phyloP scores from a whole-genome alignment of 2,888 invertebrate species.

The Arge pagana region DNA sequence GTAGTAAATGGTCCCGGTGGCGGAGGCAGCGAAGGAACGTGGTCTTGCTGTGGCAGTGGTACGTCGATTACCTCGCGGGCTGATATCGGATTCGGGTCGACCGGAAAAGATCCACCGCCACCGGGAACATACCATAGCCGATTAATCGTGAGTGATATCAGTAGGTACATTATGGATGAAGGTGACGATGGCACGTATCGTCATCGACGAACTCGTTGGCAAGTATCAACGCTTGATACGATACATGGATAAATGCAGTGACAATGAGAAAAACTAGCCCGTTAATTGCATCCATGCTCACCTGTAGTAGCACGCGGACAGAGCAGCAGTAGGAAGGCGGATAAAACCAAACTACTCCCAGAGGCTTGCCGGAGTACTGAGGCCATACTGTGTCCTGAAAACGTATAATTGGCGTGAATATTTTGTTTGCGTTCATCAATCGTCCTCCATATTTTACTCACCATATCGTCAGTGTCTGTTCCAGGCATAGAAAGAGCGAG shows the following conservation, averaged over 20 bases:
- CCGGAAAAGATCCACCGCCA: conserved; percentile 47
- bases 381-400: conserved; percentile 81
- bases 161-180: conserved; percentile 22
- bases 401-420: conserved; percentile 35
- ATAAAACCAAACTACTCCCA: conserved; percentile 78
- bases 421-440: not conserved
- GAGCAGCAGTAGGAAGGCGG: conserved; percentile 71
- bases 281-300: no score
- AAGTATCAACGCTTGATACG: no score
- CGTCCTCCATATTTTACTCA: conserved; percentile 41
- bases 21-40: conserved; percentile 62
- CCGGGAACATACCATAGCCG: conserved; percentile 52
- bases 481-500: conserved; percentile 57
- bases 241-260: not conserved
- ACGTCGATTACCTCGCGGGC: conserved; percentile 52
- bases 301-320: conserved; percentile 79
- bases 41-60: conserved; percentile 52
- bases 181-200: conserved; percentile 6
- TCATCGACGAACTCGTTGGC: not conserved
- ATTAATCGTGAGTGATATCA: conserved; percentile 34
- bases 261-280: not conserved
- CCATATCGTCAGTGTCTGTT: conserved; percentile 82
- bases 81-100: conserved; percentile 36
- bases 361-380: conserved; percentile 82
- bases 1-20: conserved; percentile 61